A percentile compares a stretch with the other conserved stretches of the same genome.
These are phyloP conservation scores for Pseudolaguvia tuberculata DNA, from an alignment of 2,113 vertebrate species.

Conservation along the genomic window DNA sequence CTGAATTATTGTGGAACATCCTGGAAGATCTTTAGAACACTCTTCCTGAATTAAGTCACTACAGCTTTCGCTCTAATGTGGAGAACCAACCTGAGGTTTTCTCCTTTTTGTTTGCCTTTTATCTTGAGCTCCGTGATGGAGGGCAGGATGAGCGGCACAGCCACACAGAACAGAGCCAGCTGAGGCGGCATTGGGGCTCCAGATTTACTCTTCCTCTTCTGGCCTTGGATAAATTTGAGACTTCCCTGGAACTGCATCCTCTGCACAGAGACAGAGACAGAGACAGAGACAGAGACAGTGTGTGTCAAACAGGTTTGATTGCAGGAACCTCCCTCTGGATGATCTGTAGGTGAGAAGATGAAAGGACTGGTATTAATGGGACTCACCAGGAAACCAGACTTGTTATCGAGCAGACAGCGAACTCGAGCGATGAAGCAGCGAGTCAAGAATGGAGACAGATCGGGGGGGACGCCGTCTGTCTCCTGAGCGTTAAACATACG, in stretches of 20 bases:
- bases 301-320: no score
- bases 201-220: slow-evolving; percentile 72
- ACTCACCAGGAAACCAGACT: slow-evolving; percentile 80
- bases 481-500: slow-evolving; percentile 71
- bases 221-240: slow-evolving; percentile 80
- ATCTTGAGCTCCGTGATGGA: slow-evolving; percentile 66
- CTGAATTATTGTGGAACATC: no score
- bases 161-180: slow-evolving; percentile 80
- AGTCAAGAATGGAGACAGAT: slow-evolving; percentile 75
- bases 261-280: slow-evolving; percentile 52
- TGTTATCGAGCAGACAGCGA: slow-evolving; percentile 82
- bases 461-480: slow-evolving; percentile 55
- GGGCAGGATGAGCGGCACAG: slow-evolving; percentile 71
- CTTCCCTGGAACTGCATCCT: slow-evolving; percentile 86
- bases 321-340: no score
- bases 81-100: slow-evolving; percentile 37
- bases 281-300: no score
- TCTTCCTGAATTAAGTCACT: no score
- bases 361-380: no score
- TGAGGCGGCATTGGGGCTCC: slow-evolving; percentile 69
- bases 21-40: no score
- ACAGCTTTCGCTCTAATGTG: no score
- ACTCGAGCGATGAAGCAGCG: slow-evolving; percentile 78
- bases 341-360: no score
- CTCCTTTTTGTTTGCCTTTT: slow-evolving; percentile 69